phyloP scores from a whole-genome alignment of 2,888 invertebrate species.

The Conomelus anceps region DNA sequence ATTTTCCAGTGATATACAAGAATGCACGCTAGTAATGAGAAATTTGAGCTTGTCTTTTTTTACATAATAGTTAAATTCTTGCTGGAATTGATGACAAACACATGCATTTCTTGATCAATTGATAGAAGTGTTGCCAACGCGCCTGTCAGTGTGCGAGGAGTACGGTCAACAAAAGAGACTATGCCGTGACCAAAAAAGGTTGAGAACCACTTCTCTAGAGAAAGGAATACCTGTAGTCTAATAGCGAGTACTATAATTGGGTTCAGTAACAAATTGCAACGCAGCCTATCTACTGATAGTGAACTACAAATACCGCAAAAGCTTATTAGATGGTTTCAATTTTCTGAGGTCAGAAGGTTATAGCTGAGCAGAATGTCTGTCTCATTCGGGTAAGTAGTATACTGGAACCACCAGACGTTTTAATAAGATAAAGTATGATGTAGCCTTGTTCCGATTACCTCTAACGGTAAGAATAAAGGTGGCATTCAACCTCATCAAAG shows the following conservation, averaged over 20 bases:
- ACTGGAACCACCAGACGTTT: background rate
- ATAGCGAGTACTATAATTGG: background rate
- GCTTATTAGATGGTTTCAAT: background rate
- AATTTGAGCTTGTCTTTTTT: too few relatives aligned
- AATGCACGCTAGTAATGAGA: too few relatives aligned
- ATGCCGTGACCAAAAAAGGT: too few relatives aligned
- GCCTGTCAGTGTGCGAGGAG: too few relatives aligned
- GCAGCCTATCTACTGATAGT: background rate
- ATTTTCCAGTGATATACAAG: too few relatives aligned
- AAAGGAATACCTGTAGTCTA: background rate
- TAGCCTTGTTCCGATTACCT: background rate
- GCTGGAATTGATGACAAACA: too few relatives aligned
- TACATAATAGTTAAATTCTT: too few relatives aligned
- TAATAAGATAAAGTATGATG: background rate
- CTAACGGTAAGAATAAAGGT: background rate
- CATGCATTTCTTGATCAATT: too few relatives aligned
- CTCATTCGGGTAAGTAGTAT: background rate
- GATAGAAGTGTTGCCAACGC: too few relatives aligned
- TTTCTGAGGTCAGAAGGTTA: background rate
- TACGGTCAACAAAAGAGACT: too few relatives aligned
- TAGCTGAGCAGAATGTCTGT: background rate
- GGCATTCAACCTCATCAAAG: background rate
- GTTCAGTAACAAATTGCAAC: background rate
- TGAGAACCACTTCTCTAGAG: too few relatives aligned
- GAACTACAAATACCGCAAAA: background rate